Evolutionary conservation across 2,888 invertebrate genomes (phyloP).

Genomic region (Dolichomitus sp.): DNA sequence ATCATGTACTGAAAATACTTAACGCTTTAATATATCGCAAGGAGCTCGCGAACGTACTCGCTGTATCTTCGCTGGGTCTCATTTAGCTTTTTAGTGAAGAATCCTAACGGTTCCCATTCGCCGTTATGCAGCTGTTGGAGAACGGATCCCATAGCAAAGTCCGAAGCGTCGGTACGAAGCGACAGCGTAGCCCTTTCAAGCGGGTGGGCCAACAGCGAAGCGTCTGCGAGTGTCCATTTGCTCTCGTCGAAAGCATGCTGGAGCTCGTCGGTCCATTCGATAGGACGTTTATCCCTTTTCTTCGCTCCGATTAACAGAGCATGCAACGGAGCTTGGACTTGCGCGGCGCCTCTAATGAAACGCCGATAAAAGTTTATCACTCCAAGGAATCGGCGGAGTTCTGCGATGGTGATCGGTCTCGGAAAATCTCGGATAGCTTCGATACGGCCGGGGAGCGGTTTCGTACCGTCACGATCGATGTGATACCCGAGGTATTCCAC

Average conservation of each 20-base stretch:
- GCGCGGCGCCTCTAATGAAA: background rate
- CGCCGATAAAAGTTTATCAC: conserved; percentile 13
- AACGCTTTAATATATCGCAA: no score
- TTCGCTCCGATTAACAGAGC: conserved; percentile 2
- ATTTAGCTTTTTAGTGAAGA: background rate
- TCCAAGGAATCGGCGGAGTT: conserved; percentile 21
- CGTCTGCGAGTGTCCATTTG: conserved; percentile 15
- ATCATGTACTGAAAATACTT: background rate
- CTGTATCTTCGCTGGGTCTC: background rate
- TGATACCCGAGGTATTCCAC: conserved; percentile 22
- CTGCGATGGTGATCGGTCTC: conserved; percentile 1
- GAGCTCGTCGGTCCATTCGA: background rate
- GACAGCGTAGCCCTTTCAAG: conserved; percentile 2
- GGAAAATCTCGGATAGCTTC: background rate
- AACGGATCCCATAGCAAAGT: conserved; percentile 8
- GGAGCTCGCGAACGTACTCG: background rate
- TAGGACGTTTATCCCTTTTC: conserved; percentile 15
- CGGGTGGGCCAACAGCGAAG: conserved; percentile 23
- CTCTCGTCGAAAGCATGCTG: background rate
- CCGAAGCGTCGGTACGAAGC: conserved; percentile 21
- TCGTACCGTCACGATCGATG: background rate
- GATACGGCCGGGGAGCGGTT: background rate
- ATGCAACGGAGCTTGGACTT: background rate
- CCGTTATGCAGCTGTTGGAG: background rate
- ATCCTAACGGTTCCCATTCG: background rate